phyloP scores from a whole-genome alignment of 2,113 vertebrate species.

The Epinephelus cyanopodus region DNA sequence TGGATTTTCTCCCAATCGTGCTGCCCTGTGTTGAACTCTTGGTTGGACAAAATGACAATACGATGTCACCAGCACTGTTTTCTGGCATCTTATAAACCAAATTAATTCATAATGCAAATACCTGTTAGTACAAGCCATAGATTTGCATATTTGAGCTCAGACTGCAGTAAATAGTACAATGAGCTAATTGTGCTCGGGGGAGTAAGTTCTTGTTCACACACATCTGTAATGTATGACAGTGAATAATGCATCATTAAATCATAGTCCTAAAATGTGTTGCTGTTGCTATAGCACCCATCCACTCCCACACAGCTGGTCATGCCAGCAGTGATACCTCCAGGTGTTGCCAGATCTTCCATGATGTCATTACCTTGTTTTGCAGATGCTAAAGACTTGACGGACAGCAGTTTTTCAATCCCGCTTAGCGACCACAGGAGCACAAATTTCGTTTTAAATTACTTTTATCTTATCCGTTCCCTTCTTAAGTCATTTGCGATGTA shows the following conservation, averaged over 20 bases:
- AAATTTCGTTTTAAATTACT: conserved; percentile 18
- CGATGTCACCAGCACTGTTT: not conserved
- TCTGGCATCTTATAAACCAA: not conserved
- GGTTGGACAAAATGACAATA: not conserved
- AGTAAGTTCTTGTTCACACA: not conserved
- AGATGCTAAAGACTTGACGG: conserved; percentile 25
- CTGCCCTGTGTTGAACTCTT: no score
- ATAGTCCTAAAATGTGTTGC: conserved; percentile 10
- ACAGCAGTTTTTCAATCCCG: conserved; percentile 23
- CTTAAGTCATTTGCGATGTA: conserved; percentile 31
- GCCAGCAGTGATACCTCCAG: conserved; percentile 39
- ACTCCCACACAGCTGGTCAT: not conserved
- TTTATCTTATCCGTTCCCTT: conserved; percentile 33
- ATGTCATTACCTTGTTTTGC: conserved; percentile 49
- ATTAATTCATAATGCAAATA: not conserved
- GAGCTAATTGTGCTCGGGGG: not conserved
- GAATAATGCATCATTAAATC: conserved; percentile 13
- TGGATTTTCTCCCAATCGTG: no score
- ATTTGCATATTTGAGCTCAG: not conserved
- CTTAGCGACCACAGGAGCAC: not conserved
- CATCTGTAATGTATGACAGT: conserved; percentile 36
- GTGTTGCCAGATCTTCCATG: conserved; percentile 63
- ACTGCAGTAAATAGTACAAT: not conserved
- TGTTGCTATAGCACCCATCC: not conserved
- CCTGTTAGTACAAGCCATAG: not conserved